Base-by-base conservation (phyloP, 2,113 vertebrate genomes). In the Siniperca knerii region DNA sequence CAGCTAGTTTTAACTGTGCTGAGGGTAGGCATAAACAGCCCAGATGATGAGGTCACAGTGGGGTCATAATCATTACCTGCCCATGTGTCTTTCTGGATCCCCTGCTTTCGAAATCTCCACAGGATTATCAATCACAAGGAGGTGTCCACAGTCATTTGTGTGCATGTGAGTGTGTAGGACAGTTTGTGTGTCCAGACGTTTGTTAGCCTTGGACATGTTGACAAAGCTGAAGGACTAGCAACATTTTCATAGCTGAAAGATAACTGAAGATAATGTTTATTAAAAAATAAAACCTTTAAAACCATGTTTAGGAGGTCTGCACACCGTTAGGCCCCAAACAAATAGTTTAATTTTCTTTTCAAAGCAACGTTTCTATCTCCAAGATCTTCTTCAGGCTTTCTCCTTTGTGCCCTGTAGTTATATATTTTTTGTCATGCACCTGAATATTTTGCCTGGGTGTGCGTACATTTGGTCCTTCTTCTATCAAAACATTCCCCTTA, bases 61-160 rank as follows among this genome's bases (percentile, higher is more conserved):
- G 73, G 86, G 79, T 85, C 82, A 66, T 29, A 58, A 29, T 72
- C 89, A 86, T 92, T 90, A 89, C 85, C 84, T 82, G 66, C 40
- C 44, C 50, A 35, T 78, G 79, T 71, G 71, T 35, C n/a, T 82
- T 87, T 90, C 81, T 20, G 25, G 74, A 88, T 89, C 82, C 79
- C 75, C 55, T 74, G 81, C 71, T 58, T 69, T 64, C 8, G 15
- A 40, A 84, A 74, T 84, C 82, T 89, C 82, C 2, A 0, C 6
- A 81, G 86, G 79, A 61, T 58, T 71, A 92, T 90, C 87, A 81
- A 83, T 92, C 79, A 75, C n/a, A 18, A 15, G 44, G 35, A 80
- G 68, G 46, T 60, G 71, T 79, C 80, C 0, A 8, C 10, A 23
- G 67, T 78, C 44, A 77, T 79, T 37, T 75, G 62, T 86, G 79